phyloP scores from a whole-genome alignment of 2,888 invertebrate genomes.

The Pterobdella sp. region DNA sequence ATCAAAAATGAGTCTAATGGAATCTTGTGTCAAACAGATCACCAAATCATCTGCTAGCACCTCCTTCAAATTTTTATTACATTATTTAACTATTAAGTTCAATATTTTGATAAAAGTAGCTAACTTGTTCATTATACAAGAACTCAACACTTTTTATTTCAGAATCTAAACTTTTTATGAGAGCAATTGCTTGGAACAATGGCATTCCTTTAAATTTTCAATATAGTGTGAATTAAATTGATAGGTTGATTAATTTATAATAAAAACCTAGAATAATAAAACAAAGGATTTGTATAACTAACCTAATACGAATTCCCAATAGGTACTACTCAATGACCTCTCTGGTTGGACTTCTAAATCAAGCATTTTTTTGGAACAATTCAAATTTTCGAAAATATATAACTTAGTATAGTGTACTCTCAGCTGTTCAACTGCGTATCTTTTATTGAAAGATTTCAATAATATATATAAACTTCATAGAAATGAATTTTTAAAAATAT shows the following conservation, averaged over 20 bases:
- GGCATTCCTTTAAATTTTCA: constrained; percentile 72
- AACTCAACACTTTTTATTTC: constrained; percentile 90
- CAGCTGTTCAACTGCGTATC: constrained; percentile 7
- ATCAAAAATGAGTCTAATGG: constrained; percentile 91
- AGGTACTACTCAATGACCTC: constrained; percentile 75
- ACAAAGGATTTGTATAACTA: constrained; percentile 50
- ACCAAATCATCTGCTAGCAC: constrained; percentile 89
- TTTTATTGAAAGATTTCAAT: no score
- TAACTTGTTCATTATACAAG: constrained; percentile 83
- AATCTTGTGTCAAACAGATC: constrained; percentile 90
- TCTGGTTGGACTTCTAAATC: constrained; percentile 93
- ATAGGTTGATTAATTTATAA: no score
- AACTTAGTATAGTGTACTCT: background rate
- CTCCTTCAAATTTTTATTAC: constrained; percentile 57
- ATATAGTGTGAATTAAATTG: background rate
- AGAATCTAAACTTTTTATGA: constrained; percentile 90
- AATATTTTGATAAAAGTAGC: background rate
- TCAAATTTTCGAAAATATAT: background rate
- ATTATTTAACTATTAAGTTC: background rate
- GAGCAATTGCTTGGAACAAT: constrained; percentile 91
- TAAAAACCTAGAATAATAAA: background rate
- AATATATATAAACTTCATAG: no score
- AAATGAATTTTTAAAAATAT: no score
- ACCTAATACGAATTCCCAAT: constrained; percentile 96
- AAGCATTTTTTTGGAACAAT: constrained; percentile 58